Evolutionary conservation across 2,888 invertebrate species (phyloP).

Genomic region (Opisthograptis luteolata): DNA sequence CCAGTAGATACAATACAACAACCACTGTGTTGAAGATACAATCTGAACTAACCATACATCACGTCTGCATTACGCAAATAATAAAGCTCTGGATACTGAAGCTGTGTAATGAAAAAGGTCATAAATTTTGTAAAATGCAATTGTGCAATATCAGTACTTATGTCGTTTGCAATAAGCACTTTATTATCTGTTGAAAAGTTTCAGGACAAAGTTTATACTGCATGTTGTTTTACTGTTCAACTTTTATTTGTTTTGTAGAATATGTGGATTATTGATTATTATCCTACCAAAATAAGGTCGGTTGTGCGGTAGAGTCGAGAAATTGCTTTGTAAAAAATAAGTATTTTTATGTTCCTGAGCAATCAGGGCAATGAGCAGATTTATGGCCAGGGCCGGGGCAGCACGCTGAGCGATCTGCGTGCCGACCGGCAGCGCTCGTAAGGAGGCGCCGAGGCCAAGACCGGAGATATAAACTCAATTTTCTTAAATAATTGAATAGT

Average conservation of each 20-base stretch:
- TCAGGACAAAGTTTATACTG: constrained; percentile 10
- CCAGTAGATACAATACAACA: neutral
- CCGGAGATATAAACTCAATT: too few species aligned
- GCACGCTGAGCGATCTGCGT: too few species aligned
- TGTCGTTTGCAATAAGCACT: constrained; percentile 12
- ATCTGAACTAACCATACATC: constrained; percentile 30
- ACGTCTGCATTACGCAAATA: constrained; percentile 31
- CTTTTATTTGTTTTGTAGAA: constrained; percentile 4
- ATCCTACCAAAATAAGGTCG: too few species aligned
- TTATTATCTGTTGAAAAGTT: constrained; percentile 6
- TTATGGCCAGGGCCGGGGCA: too few species aligned
- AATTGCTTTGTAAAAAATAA: too few species aligned
- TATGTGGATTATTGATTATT: neutral
- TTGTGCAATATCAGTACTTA: constrained; percentile 8
- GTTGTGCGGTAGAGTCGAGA: too few species aligned
- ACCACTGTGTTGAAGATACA: constrained; percentile 20
- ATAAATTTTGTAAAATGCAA: constrained; percentile 26
- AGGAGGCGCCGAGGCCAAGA: too few species aligned
- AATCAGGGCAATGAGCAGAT: too few species aligned
- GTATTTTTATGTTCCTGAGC: too few species aligned
- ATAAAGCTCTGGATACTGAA: constrained; percentile 25
- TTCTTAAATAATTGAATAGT: too few species aligned
- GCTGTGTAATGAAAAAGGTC: constrained; percentile 27
- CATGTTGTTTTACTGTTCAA: constrained; percentile 8
- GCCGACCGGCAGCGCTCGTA: too few species aligned